phyloP scores from a whole-genome alignment of 2,888 invertebrate genomes.

The Lycia hirtaria region DNA sequence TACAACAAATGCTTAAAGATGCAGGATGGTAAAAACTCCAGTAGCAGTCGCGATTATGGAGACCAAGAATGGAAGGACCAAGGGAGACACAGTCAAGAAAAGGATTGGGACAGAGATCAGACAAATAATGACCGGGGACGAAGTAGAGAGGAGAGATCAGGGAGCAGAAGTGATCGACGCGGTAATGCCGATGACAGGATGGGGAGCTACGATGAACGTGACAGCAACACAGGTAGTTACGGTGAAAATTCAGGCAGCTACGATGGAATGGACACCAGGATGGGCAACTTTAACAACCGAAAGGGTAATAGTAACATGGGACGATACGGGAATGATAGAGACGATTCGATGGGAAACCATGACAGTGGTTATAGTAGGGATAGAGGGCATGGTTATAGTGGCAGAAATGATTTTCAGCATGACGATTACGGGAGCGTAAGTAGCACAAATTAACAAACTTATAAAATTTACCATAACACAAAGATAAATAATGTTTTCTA shows the following conservation, averaged over 20 bases:
- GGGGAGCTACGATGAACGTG: slow-evolving; percentile 36
- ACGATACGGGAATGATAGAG: slow-evolving; percentile 31
- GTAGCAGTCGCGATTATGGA: slow-evolving; percentile 48
- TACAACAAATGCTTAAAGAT: slow-evolving; percentile 85
- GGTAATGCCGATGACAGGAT: slow-evolving; percentile 44
- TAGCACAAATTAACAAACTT: slow-evolving; percentile 26
- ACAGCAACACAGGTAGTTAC: slow-evolving; percentile 37
- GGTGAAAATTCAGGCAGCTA: slow-evolving; percentile 23
- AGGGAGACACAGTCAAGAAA: slow-evolving; percentile 50
- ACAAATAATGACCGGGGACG: slow-evolving; percentile 43
- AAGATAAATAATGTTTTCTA: slow-evolving; percentile 2
- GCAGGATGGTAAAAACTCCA: slow-evolving; percentile 63
- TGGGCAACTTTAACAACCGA: slow-evolving; percentile 17
- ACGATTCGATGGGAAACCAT: slow-evolving; percentile 41
- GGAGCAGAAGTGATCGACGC: slow-evolving; percentile 47
- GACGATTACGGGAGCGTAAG: slow-evolving; percentile 66
- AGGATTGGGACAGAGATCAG: slow-evolving; percentile 52
- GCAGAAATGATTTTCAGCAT: slow-evolving; percentile 60
- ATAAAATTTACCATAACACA: not conserved
- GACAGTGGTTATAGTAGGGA: slow-evolving; percentile 37
- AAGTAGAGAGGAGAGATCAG: slow-evolving; percentile 46
- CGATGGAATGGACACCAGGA: slow-evolving; percentile 16
- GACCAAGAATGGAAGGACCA: slow-evolving; percentile 64
- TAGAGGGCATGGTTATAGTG: slow-evolving; percentile 47
- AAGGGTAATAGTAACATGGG: slow-evolving; percentile 38